Conservation (phyloP, 2,888 invertebrate genomes). For the Tachina fera region DNA sequence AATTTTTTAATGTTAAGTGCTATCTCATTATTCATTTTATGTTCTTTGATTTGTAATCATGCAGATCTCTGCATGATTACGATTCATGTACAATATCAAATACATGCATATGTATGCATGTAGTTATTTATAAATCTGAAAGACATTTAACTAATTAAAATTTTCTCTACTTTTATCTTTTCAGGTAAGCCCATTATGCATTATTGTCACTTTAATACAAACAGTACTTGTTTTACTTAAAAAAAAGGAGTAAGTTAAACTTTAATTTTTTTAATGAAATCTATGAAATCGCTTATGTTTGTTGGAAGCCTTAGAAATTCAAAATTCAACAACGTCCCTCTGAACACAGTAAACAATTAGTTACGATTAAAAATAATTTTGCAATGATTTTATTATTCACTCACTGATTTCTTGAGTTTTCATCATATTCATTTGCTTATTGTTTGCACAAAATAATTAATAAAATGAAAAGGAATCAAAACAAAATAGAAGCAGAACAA, state of each 20-base stretch:
- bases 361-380: constrained; percentile 57
- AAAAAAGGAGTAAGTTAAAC: background rate
- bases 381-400: constrained; percentile 45
- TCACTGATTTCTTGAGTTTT: background rate
- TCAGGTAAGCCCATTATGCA: background rate
- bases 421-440: constrained; percentile 23
- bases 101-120: no score
- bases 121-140: background rate
- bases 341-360: constrained; percentile 31
- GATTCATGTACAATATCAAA: no score
- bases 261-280: background rate
- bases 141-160: background rate
- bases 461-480: constrained; percentile 31
- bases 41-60: no score
- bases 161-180: background rate
- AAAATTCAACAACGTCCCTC: background rate
- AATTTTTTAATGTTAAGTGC: no score
- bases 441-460: constrained; percentile 13
- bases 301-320: background rate
- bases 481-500: constrained; percentile 31
- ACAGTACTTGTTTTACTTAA: background rate
- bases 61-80: no score
- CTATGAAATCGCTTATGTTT: background rate
- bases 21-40: no score
- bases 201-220: background rate